These are phyloP conservation scores for Alaudala cheleensis DNA, from an alignment of 2,113 vertebrate genomes.

Conservation along the genomic window DNA sequence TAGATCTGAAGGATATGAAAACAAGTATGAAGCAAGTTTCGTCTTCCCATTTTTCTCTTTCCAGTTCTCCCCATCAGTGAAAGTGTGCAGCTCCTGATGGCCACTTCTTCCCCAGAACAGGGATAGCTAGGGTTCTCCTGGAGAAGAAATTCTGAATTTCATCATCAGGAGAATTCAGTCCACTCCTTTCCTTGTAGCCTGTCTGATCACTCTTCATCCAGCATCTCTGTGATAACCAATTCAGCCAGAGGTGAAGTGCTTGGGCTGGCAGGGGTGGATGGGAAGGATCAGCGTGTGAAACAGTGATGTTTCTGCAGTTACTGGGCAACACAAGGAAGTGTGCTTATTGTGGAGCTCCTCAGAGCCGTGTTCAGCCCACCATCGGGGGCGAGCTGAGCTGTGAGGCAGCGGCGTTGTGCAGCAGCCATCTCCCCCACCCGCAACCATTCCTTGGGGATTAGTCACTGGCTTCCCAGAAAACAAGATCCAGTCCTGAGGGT, in stretches of 20 bases:
- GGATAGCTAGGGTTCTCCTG: neutral
- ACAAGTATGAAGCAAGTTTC: neutral
- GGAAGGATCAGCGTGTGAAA: neutral
- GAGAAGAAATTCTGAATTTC: neutral
- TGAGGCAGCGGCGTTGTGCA: neutral
- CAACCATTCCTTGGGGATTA: slow-evolving; percentile 23
- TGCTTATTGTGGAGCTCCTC: neutral
- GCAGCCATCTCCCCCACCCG: neutral
- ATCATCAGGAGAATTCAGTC: neutral
- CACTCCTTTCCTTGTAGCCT: neutral
- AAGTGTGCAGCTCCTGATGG: neutral
- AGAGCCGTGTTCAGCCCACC: neutral
- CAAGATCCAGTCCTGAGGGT: neutral
- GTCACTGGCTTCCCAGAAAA: slow-evolving; percentile 31
- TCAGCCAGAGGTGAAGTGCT: neutral
- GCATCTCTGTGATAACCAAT: neutral
- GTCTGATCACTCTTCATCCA: neutral
- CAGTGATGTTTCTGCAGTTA: neutral
- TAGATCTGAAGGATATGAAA: neutral
- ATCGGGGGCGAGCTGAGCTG: neutral
- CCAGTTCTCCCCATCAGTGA: neutral
- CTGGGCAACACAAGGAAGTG: neutral
- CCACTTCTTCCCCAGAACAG: neutral
- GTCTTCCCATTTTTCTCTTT: neutral
- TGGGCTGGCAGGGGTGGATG: neutral